These are phyloP conservation scores for Subacronicta megacephala DNA, from an alignment of 2,888 invertebrate genomes.

Conservation along the genomic window DNA sequence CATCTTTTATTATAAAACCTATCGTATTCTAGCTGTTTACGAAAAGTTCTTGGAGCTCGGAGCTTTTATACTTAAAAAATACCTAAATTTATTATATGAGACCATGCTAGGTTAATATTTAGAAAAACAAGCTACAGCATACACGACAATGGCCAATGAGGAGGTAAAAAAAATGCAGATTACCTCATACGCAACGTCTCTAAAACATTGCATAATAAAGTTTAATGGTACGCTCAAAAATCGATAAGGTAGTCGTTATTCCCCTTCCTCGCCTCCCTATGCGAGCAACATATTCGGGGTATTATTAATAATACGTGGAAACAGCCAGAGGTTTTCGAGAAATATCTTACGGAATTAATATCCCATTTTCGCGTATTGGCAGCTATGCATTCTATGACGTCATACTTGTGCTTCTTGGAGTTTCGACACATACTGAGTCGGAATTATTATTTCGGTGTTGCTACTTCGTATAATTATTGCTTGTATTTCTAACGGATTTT, in stretches of 20 bases:
- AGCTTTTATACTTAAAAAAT: no score
- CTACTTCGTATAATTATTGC: not conserved
- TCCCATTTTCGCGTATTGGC: conserved; percentile 7
- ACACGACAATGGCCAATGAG: no score
- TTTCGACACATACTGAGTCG: not conserved
- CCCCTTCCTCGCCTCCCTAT: not conserved
- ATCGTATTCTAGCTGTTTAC: no score
- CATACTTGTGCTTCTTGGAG: not conserved
- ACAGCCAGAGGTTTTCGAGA: not conserved
- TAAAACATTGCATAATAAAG: not conserved
- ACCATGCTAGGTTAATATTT: no score
- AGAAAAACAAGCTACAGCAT: no score
- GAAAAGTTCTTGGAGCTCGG: no score
- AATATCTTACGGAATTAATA: conserved; percentile 23
- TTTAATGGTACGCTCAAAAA: conserved; percentile 1
- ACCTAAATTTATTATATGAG: no score
- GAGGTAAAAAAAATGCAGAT: not conserved
- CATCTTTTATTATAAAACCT: no score
- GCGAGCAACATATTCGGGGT: conserved; percentile 9
- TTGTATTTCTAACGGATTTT: no score
- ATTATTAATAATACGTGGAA: conserved; percentile 1
- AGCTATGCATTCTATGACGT: not conserved
- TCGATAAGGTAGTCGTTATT: conserved; percentile 5
- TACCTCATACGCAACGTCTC: not conserved
- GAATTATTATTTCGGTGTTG: not conserved